Evolutionary conservation across 1,140 invertebrate species (phyloP).

Genomic region (Hesperophylax magnus): DNA sequence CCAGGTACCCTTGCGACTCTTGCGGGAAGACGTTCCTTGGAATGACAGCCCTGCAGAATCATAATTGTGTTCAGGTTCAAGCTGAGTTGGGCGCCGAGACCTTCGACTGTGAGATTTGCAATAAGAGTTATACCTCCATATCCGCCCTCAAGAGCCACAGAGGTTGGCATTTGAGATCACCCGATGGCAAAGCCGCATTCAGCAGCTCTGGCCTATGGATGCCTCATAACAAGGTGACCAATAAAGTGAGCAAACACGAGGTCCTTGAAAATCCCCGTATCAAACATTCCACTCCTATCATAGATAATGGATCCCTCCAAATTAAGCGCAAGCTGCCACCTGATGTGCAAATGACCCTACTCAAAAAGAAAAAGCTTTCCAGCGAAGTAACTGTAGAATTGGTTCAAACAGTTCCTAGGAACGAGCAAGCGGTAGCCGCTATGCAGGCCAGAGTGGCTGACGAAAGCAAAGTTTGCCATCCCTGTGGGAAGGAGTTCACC

Average conservation of each 20-base stretch:
- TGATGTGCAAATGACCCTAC: slow-evolving; percentile 68
- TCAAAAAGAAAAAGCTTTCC: slow-evolving; percentile 68
- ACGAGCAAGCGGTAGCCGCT: slow-evolving; percentile 47
- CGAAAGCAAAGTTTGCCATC: slow-evolving; percentile 72
- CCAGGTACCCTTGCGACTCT: slow-evolving; percentile 66
- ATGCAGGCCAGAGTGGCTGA: neutral
- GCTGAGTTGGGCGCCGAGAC: slow-evolving; percentile 62
- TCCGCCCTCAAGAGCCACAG: slow-evolving; percentile 73
- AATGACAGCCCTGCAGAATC: slow-evolving; percentile 67
- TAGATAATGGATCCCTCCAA: slow-evolving; percentile 56
- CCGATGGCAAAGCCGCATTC: slow-evolving; percentile 69
- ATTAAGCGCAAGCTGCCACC: slow-evolving; percentile 66
- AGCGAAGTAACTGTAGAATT: slow-evolving; percentile 65
- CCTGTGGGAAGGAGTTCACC: slow-evolving; percentile 73
- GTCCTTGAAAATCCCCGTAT: slow-evolving; percentile 62
- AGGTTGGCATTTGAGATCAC: slow-evolving; percentile 73
- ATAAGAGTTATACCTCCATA: slow-evolving; percentile 72
- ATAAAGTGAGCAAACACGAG: slow-evolving; percentile 69
- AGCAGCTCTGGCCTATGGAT: slow-evolving; percentile 70
- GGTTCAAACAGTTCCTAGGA: slow-evolving; percentile 58
- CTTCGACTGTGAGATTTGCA: slow-evolving; percentile 73
- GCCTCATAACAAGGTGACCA: slow-evolving; percentile 70
- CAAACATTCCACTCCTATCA: slow-evolving; percentile 58
- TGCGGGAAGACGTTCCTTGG: slow-evolving; percentile 69
- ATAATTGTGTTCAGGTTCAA: slow-evolving; percentile 65